Conservation (phyloP, 1,140 invertebrate genomes). For the Hirudo medicinalis region DNA sequence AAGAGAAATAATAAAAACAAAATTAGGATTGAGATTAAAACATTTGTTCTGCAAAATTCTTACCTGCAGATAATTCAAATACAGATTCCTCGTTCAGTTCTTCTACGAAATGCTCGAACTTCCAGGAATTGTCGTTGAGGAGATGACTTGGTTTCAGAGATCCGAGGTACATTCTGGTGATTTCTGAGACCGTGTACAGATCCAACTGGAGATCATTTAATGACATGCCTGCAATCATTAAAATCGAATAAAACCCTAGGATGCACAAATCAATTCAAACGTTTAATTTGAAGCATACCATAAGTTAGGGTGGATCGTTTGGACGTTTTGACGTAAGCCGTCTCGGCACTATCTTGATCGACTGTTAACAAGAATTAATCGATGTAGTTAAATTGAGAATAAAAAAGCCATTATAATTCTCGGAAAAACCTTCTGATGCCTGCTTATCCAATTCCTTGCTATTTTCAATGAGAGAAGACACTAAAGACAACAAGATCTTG, state of each 20-base stretch:
- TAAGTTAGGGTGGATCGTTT: too few species aligned
- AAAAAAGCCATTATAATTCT: too few species aligned
- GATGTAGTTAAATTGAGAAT: too few species aligned
- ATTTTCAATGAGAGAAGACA: conserved; percentile 1
- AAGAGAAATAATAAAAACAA: background rate
- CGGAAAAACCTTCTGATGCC: too few species aligned
- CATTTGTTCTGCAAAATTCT: too few species aligned
- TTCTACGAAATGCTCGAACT: background rate
- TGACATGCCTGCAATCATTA: background rate
- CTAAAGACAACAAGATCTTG: background rate
- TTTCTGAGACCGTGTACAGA: background rate
- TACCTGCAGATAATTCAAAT: background rate
- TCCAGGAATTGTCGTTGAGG: background rate
- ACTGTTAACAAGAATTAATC: too few species aligned
- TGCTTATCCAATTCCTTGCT: too few species aligned
- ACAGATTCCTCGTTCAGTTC: background rate
- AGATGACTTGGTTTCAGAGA: background rate
- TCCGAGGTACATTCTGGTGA: background rate
- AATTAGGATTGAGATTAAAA: background rate
- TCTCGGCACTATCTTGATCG: too few species aligned
- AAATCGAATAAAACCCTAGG: too few species aligned
- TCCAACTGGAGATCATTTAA: background rate
- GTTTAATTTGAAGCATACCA: too few species aligned
- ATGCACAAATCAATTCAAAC: too few species aligned
- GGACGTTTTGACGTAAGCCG: too few species aligned